A percentile compares a stretch with the other conserved stretches of the same genome.
phyloP scores from a whole-genome alignment of 2,113 vertebrate genomes.

The Pseudorhombus dupliciocellatus region DNA sequence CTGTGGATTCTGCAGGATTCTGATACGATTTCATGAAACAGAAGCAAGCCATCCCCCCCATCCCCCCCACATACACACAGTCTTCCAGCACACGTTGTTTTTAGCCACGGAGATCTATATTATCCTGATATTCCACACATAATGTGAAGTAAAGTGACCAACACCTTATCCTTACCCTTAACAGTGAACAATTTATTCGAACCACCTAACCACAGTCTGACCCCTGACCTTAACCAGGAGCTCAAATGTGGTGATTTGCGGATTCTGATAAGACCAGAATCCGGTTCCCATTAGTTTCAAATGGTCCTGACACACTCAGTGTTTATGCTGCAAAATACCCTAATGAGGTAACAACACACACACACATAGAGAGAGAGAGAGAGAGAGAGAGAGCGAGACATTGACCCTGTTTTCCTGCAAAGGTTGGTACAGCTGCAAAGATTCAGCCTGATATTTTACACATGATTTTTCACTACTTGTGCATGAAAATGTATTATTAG shows the following conservation, averaged over 20 bases:
- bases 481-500: background rate
- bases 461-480: background rate
- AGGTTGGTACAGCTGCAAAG: slow-evolving; percentile 8
- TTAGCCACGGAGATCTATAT: slow-evolving; percentile 3
- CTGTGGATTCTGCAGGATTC: slow-evolving; percentile 36
- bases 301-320: background rate
- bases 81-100: slow-evolving; percentile 3
- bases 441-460: slow-evolving; percentile 19
- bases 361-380: background rate
- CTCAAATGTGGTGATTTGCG: too few species aligned
- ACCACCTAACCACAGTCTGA: background rate
- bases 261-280: too few species aligned
- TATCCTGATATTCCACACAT: slow-evolving; percentile 7
- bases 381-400: background rate
- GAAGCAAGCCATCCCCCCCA: slow-evolving; percentile 5
- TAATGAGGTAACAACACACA: background rate
- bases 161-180: background rate
- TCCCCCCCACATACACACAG: background rate
- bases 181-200: too few species aligned
- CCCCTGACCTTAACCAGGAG: background rate
- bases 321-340: background rate
- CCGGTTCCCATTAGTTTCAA: background rate
- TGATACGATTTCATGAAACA: slow-evolving; percentile 19
- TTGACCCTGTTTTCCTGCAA: background rate
- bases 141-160: background rate